Evolutionary conservation across 2,797 vertebrate genomes (phyloP).

Genomic region (Molossus alvarezi): DNA sequence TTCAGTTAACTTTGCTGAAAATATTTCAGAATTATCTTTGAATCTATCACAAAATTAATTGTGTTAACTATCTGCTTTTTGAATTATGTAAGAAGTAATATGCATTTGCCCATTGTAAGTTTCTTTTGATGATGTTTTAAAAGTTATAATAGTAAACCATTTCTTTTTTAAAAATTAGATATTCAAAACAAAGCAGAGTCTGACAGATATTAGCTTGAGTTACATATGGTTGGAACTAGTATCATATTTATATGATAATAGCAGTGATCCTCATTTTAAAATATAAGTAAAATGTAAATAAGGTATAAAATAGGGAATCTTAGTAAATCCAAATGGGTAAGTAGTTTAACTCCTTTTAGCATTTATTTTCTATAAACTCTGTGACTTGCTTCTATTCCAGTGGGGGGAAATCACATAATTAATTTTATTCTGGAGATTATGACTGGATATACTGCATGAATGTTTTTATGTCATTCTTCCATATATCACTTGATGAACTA

Average conservation of each 20-base stretch:
- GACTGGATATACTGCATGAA: slow-evolving; percentile 56
- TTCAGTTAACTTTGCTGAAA: slow-evolving; percentile 91
- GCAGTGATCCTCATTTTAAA: slow-evolving; percentile 67
- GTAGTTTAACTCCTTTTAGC: slow-evolving; percentile 61
- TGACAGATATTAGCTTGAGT: slow-evolving; percentile 77
- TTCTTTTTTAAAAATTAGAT: slow-evolving; percentile 80
- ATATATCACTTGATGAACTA: slow-evolving; percentile 55
- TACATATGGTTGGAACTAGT: slow-evolving; percentile 75
- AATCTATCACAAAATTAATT: slow-evolving; percentile 93
- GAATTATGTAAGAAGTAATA: slow-evolving; percentile 83
- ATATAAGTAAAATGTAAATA: slow-evolving; percentile 83
- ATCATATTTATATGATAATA: slow-evolving; percentile 69
- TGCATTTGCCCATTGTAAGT: slow-evolving; percentile 78
- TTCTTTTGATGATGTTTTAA: slow-evolving; percentile 82
- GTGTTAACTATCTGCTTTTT: slow-evolving; percentile 81
- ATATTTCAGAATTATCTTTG: slow-evolving; percentile 91
- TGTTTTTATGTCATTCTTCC: slow-evolving; percentile 70
- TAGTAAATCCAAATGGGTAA: slow-evolving; percentile 71
- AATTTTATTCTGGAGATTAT: slow-evolving; percentile 60
- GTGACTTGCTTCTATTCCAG: slow-evolving; percentile 48
- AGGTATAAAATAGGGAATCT: slow-evolving; percentile 75
- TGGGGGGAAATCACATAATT: slow-evolving; percentile 61
- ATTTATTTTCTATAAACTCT: slow-evolving; percentile 45
- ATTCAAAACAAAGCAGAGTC: slow-evolving; percentile 67
- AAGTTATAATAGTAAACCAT: slow-evolving; percentile 50